Base-by-base conservation (phyloP, 2,797 vertebrate species). In the Pteropus rufus region DNA sequence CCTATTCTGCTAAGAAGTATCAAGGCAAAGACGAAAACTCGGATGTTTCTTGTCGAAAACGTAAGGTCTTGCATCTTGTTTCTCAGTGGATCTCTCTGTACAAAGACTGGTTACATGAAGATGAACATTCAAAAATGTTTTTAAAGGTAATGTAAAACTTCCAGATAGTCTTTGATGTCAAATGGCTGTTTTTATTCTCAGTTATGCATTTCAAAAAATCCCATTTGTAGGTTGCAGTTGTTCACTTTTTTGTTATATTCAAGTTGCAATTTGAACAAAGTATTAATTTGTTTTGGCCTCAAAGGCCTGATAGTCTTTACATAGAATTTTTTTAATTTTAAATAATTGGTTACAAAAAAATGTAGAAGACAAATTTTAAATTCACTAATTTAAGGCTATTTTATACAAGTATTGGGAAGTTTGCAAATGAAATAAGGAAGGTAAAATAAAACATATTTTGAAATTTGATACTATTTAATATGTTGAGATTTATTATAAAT, bases 41-140 rank as follows among this genome's bases (percentile, higher is more conserved):
- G 70, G 99, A 99, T 81, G 98, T 98, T 92, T 98, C 99, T 94
- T 99, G 99, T 92, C 99, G 99, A 98, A 99, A 99, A 94, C 99
- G 98, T 52, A 99, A 99, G 98, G 99, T 99, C 89, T 98, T 99
- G 95, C 99, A 99, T 98, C 98, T 99, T 98, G 99, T 99, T 86
- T 99, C 99, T 44, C 99, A 99, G 97, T 99, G 99, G 99, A 99
- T 99, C 95, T 98, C 98, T 46, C 99, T 99, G 49, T 99, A 99
- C 98, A 99, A 98, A 97, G 99, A 99, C 97, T 99, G 99, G 98
- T 98, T 99, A 92, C 99, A 99, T 0, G 99, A 99, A 87, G 99
- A 99, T 65, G 99, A 99, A 62, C 99, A 99, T 79, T 99, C 99
- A 96, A 99, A 99, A 95, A 98, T 99, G 56, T 99, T 99, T 98